These are phyloP conservation scores for Drosophila maculinotata DNA, from an alignment of 2,888 invertebrate species.

Conservation along the genomic window DNA sequence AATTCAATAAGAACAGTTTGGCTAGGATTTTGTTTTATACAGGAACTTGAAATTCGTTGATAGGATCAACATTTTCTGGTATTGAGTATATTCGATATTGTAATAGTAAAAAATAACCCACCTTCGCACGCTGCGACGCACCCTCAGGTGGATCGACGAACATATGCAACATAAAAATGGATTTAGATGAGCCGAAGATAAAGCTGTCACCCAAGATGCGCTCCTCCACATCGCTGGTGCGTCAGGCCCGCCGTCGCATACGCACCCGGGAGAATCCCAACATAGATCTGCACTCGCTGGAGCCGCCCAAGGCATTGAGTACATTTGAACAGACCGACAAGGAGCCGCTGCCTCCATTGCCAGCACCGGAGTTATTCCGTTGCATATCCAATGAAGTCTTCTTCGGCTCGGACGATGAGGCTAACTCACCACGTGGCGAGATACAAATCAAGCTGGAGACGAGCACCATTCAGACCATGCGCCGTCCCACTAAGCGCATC, in stretches of 20 bases:
- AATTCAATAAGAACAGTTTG: too few relatives aligned
- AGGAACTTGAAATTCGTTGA: too few relatives aligned
- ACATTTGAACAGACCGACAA: neutral
- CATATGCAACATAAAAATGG: constrained; percentile 53
- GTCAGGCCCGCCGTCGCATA: constrained; percentile 55
- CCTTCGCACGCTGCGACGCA: constrained; percentile 29
- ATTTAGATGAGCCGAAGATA: constrained; percentile 39
- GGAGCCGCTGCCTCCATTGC: neutral
- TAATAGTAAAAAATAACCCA: neutral
- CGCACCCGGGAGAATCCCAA: constrained; percentile 52
- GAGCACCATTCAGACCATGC: constrained; percentile 53
- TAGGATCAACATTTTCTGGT: too few relatives aligned
- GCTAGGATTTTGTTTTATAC: too few relatives aligned
- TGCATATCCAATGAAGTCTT: constrained; percentile 2
- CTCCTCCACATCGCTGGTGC: constrained; percentile 55
- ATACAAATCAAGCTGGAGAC: constrained; percentile 61
- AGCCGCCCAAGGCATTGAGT: neutral
- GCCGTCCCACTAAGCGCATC: constrained; percentile 48
- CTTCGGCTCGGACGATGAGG: constrained; percentile 46
- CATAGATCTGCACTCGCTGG: constrained; percentile 30
- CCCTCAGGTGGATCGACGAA: constrained; percentile 46
- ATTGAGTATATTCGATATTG: too few relatives aligned
- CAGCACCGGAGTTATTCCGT: constrained; percentile 11
- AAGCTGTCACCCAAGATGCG: constrained; percentile 34
- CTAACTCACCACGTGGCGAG: constrained; percentile 30